Base-by-base conservation (phyloP, 1,140 invertebrate genomes). In the Drosophila melanica region DNA sequence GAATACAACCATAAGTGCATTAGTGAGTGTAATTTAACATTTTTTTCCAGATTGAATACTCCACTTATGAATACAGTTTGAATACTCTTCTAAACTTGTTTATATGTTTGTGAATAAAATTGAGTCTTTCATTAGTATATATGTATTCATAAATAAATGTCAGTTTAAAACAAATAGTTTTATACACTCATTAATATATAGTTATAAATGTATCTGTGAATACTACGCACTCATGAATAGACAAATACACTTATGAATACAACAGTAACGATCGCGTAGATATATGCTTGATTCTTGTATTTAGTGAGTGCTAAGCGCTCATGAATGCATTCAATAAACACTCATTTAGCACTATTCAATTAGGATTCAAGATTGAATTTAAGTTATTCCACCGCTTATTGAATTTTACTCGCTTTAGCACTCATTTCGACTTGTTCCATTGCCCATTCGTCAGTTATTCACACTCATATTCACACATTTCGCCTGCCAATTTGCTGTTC, bases 381-480 rank as follows among this genome's bases (percentile, higher is more conserved):
- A 41, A 27, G 1, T 41, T 27, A 54, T 39, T 54, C 35, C 23
- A 37, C 41, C 23, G 48, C 12, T 27, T 7, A 9, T 54, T 47
- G 8, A 27, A 27, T 6, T 7, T 7, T 27, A 10, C 45, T 66
- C 33, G 35, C 16, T 45, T 59, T 16, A 27, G 27, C 66, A 62
- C 27, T 60, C 20, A 64, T 41, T 65, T 4, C 35, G 42, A 51
- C 57, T 42, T 18, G 53, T 68, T 62, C 57, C 42, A 67, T 50
- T 67, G 54, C 9, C 57, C 51, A 48, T 27, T 27, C 33, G 53
- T 16, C 42, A 39, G 63, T 66, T 63, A 63, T 63, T 39, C 51
- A 35, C 39, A 55, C 53, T 33, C 33, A 44, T 44, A 57, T 57
- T 44, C 39, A 44, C 23, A 57, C 39, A 45, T 64, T 63, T 23